Percentiles rank a stretch among this genome's conserved stretches.
phyloP scores from a whole-genome alignment of 2,797 vertebrate species.

The Lacerta viridis region DNA sequence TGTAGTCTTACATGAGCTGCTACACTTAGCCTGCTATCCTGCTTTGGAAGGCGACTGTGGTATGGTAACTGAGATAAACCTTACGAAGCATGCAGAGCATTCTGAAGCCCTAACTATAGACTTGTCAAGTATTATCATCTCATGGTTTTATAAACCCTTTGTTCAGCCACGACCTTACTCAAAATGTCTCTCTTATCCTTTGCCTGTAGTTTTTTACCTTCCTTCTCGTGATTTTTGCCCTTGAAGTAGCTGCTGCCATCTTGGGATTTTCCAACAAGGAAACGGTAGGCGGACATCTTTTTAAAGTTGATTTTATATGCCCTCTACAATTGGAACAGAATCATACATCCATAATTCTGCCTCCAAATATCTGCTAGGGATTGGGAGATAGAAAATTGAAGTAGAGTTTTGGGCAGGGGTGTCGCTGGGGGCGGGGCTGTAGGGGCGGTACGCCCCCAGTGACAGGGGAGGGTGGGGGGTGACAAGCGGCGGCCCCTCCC shows the following conservation, averaged over 20 bases:
- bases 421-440: no score
- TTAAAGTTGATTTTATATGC: background rate
- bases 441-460: no score
- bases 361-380: no score
- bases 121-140: background rate
- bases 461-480: no score
- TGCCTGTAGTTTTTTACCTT: slow-evolving; percentile 92
- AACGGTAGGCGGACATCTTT: slow-evolving; percentile 81
- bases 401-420: background rate
- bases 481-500: no score
- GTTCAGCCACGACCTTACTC: background rate
- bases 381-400: background rate
- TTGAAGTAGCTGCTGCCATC: slow-evolving; percentile 93
- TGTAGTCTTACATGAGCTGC: background rate
- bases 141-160: background rate
- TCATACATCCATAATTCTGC: no score
- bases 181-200: slow-evolving; percentile 8
- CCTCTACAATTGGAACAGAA: background rate
- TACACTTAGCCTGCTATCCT: no score
- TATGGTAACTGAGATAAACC: background rate
- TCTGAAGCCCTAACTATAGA: background rate
- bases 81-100: background rate
- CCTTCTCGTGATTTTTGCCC: slow-evolving; percentile 93
- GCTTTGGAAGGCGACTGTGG: no score
- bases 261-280: slow-evolving; percentile 96